phyloP scores from a whole-genome alignment of 1,140 invertebrate species.

The Schlechtendalia chinensis region DNA sequence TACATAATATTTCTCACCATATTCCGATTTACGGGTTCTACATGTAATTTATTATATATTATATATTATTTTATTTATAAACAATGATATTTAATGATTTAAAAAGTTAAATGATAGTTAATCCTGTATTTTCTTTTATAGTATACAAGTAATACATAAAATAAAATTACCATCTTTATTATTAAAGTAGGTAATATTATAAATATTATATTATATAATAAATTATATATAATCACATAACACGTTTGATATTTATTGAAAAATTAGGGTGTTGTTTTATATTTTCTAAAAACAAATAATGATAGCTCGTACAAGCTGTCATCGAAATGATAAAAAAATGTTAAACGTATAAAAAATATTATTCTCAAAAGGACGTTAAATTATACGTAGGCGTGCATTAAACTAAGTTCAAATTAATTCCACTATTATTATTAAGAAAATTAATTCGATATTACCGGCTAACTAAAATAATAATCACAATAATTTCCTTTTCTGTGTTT shows the following conservation, averaged over 20 bases:
- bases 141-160: too few species aligned
- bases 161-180: too few species aligned
- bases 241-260: background rate
- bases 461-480: background rate
- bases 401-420: slow-evolving; percentile 18
- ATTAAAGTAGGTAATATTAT: too few species aligned
- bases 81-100: too few species aligned
- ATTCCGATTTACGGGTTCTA: too few species aligned
- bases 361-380: slow-evolving; percentile 18
- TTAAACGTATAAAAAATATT: background rate
- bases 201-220: too few species aligned
- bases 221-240: too few species aligned
- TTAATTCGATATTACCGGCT: slow-evolving; percentile 1
- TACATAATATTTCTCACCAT: too few species aligned
- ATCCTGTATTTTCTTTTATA: too few species aligned
- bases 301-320: background rate
- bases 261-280: background rate
- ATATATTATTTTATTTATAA: too few species aligned
- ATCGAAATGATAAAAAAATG: slow-evolving; percentile 3
- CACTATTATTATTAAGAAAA: background rate
- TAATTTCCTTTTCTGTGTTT: background rate
- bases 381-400: slow-evolving; percentile 5
- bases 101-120: too few species aligned
- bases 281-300: slow-evolving; percentile 6
- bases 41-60: too few species aligned